phyloP scores from a whole-genome alignment of 2,113 vertebrate species.

The Donacobius atricapilla region DNA sequence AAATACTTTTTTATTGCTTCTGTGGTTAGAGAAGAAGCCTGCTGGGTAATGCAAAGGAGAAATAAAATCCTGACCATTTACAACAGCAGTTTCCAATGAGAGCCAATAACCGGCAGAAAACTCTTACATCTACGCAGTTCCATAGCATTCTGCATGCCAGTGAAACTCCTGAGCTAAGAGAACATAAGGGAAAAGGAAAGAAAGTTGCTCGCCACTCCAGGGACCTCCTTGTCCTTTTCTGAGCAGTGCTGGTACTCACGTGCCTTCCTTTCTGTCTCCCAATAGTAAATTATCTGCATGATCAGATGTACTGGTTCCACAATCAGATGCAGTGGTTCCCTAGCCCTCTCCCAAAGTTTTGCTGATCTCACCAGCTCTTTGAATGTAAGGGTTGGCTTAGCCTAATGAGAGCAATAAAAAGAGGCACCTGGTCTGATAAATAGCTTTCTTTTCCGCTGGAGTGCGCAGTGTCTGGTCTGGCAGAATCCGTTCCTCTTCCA shows the following conservation, averaged over 20 bases:
- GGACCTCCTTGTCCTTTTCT: conserved; percentile 27
- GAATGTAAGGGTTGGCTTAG: background rate
- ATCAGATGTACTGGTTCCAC: background rate
- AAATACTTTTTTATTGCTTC: background rate
- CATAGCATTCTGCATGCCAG: conserved; percentile 64
- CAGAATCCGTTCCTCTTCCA: conserved; percentile 36
- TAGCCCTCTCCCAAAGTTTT: background rate
- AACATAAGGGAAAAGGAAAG: conserved; percentile 44
- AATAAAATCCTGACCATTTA: background rate
- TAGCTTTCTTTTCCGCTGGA: conserved; percentile 35
- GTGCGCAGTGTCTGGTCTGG: conserved; percentile 30
- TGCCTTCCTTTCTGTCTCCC: background rate
- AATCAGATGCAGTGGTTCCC: background rate
- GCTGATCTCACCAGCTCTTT: background rate
- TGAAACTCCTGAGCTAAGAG: conserved; percentile 30
- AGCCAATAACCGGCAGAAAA: background rate
- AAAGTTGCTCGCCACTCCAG: conserved; percentile 62
- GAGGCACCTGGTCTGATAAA: conserved; percentile 64
- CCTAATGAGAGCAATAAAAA: background rate
- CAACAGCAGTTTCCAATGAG: background rate
- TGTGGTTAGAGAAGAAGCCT: background rate
- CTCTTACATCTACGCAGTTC: background rate
- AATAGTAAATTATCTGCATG: background rate
- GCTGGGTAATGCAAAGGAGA: background rate
- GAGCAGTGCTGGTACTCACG: background rate